phyloP scores from a whole-genome alignment of 1,140 invertebrate species.

The Asobara japonica region DNA sequence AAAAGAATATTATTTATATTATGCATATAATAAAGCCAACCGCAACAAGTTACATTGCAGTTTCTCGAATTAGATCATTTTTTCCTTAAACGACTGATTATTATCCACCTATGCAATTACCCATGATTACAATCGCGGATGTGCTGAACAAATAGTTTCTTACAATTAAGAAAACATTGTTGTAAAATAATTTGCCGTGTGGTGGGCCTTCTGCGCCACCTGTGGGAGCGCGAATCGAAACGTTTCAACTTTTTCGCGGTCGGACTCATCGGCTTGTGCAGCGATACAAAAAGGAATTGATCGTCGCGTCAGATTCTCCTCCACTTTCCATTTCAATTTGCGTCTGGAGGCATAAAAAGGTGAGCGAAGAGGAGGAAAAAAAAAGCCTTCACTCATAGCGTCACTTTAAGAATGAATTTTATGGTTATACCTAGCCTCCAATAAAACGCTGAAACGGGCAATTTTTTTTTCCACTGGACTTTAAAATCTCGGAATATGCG shows the following conservation, averaged over 20 bases:
- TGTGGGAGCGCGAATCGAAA: slow-evolving; percentile 38
- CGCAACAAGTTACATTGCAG: too few species aligned
- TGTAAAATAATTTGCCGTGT: slow-evolving; percentile 10
- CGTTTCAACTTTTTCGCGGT: slow-evolving; percentile 30
- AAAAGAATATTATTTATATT: too few species aligned
- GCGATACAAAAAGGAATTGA: slow-evolving; percentile 9
- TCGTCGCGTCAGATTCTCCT: slow-evolving; percentile 1
- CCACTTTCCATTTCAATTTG: slow-evolving; percentile 13
- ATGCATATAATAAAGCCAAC: too few species aligned
- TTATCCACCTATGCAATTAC: background rate
- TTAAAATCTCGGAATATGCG: background rate
- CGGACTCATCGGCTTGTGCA: slow-evolving; percentile 26
- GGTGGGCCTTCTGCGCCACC: slow-evolving; percentile 35
- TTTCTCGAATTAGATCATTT: too few species aligned
- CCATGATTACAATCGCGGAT: background rate
- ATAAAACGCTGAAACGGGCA: too few species aligned
- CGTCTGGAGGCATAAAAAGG: background rate
- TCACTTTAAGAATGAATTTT: background rate
- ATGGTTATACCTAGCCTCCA: too few species aligned
- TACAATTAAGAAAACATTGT: background rate
- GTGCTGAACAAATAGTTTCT: background rate
- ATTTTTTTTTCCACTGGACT: background rate
- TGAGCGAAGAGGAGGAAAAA: background rate
- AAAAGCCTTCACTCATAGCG: background rate
- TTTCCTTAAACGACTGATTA: too few species aligned